These are phyloP conservation scores for Gobius niger DNA, from an alignment of 2,113 vertebrate species.

Conservation along the genomic window DNA sequence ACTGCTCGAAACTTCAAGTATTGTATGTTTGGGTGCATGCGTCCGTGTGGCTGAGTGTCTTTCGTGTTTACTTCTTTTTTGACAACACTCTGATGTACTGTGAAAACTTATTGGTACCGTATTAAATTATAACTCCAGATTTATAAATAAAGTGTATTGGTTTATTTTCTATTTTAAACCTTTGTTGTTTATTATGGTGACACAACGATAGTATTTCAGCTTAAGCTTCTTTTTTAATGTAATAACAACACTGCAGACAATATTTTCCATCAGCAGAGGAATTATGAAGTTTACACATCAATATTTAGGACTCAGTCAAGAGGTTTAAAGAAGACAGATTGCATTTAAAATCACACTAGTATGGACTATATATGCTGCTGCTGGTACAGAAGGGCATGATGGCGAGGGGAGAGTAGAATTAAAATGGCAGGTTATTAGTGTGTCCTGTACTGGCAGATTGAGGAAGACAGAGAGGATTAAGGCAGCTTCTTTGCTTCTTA, in stretches of 20 bases:
- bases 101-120: conserved; percentile 77
- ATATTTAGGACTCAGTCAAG: no score
- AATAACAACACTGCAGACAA: no score
- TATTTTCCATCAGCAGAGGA: no score
- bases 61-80: conserved; percentile 81
- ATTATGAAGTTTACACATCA: no score
- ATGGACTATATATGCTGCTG: no score
- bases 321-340: no score
- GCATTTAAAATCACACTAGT: no score
- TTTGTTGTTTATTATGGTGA: conserved; percentile 17
- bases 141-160: conserved; percentile 91
- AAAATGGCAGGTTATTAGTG: conserved; percentile 70
- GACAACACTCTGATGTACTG: conserved; percentile 90
- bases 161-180: conserved; percentile 72
- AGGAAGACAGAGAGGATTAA: conserved; percentile 90
- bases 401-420: conserved; percentile 60
- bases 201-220: background rate
- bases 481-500: conserved; percentile 87
- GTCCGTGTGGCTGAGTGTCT: conserved; percentile 28
- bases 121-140: conserved; percentile 97
- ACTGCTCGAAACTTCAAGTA: conserved; percentile 77
- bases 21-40: conserved; percentile 10
- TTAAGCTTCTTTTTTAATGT: no score
- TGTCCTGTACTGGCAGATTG: conserved; percentile 80
- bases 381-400: background rate